Conservation (phyloP, 2,888 invertebrate species). For the Salpingus planirostris region DNA sequence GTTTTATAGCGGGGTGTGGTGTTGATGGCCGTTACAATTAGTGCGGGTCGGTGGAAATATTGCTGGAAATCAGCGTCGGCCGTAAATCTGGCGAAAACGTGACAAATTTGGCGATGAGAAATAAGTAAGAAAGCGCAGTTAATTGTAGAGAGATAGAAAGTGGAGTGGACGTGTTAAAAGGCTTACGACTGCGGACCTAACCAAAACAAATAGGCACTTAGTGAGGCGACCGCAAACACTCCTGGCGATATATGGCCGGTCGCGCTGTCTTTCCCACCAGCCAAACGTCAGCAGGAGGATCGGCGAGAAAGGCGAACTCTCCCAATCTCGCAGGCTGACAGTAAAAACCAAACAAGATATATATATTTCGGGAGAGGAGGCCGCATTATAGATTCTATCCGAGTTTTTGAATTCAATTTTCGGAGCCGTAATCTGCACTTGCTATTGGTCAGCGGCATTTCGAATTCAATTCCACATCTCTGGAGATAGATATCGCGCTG, state of each 20-base stretch:
- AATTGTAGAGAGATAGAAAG: slow-evolving; percentile 35
- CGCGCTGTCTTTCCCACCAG: slow-evolving; percentile 10
- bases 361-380: slow-evolving; percentile 22
- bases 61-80: too few relatives aligned
- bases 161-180: slow-evolving; percentile 41
- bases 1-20: too few relatives aligned
- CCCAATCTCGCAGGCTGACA: slow-evolving; percentile 21
- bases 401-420: slow-evolving; percentile 46
- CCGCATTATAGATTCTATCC: slow-evolving; percentile 42
- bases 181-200: slow-evolving; percentile 28
- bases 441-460: slow-evolving; percentile 43
- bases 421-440: slow-evolving; percentile 41
- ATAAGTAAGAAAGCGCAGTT: slow-evolving; percentile 18
- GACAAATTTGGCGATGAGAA: slow-evolving; percentile 14
- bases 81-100: slow-evolving; percentile 3
- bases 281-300: too few relatives aligned
- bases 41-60: too few relatives aligned
- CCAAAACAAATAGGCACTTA: slow-evolving; percentile 42
- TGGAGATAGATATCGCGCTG: slow-evolving; percentile 38
- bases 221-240: slow-evolving; percentile 37
- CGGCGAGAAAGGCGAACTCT: too few relatives aligned
- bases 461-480: slow-evolving; percentile 42
- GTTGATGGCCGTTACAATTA: too few relatives aligned
- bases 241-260: slow-evolving; percentile 15
- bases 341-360: slow-evolving; percentile 31